A percentile compares a stretch with the other conserved stretches of the same genome.
Evolutionary conservation across 1,140 invertebrate species (phyloP).

Genomic region (Galleria mellonella): DNA sequence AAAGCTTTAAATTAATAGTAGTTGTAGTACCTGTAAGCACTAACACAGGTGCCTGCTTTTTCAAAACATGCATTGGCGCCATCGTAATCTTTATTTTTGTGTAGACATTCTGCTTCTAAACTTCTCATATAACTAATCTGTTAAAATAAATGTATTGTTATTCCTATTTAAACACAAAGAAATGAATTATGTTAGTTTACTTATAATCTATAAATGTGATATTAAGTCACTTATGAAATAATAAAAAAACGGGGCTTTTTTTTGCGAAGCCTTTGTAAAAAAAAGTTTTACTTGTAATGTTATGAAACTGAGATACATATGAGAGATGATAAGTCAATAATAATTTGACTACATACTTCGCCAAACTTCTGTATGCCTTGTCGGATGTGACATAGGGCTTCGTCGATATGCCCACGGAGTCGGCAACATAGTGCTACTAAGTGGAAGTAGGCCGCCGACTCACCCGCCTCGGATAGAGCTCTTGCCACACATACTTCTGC

Average conservation of each 20-base stretch:
- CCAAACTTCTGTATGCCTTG: conserved; percentile 40
- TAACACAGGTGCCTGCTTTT: conserved; percentile 26
- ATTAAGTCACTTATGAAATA: too few species aligned
- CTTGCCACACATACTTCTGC: conserved; percentile 50
- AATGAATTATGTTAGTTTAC: too few species aligned
- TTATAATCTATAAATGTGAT: too few species aligned
- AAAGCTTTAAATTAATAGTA: background rate
- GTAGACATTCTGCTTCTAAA: conserved; percentile 48
- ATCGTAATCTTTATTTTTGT: conserved; percentile 23
- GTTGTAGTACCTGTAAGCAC: conserved; percentile 31
- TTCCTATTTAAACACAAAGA: too few species aligned
- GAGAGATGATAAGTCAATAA: too few species aligned
- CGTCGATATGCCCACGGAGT: conserved; percentile 29
- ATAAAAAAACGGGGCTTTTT: too few species aligned
- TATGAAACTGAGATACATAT: too few species aligned
- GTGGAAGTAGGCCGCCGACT: conserved; percentile 40
- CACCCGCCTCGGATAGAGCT: conserved; percentile 26
- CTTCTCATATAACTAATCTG: conserved; percentile 44
- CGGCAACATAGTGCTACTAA: conserved; percentile 45
- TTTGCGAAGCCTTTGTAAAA: too few species aligned
- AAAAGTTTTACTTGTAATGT: too few species aligned
- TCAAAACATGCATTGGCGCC: conserved; percentile 29
- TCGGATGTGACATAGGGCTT: conserved; percentile 38
- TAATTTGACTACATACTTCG: conserved; percentile 26
- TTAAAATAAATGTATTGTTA: too few species aligned